Evolutionary conservation across 2,113 vertebrate genomes (phyloP).

Genomic region (Xiphophorus maculatus): DNA sequence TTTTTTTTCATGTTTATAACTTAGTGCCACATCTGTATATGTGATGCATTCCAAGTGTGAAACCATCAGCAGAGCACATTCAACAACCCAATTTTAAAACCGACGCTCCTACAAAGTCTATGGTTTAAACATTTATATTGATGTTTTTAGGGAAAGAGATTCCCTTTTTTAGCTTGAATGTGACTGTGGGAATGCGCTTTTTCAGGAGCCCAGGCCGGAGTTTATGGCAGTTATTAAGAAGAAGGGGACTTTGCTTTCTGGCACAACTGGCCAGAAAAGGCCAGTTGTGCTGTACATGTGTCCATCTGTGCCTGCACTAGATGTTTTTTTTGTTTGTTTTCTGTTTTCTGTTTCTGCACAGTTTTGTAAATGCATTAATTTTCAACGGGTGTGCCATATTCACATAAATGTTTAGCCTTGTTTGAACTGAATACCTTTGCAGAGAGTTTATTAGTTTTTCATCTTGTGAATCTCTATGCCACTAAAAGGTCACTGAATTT

Average conservation of each 20-base stretch:
- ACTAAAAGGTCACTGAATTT: no score
- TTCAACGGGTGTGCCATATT: background rate
- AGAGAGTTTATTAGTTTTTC: background rate
- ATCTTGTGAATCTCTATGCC: background rate
- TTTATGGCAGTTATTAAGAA: slow-evolving; percentile 22
- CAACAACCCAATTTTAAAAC: slow-evolving; percentile 8
- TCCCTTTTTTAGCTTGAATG: slow-evolving; percentile 27
- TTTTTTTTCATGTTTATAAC: slow-evolving; percentile 13
- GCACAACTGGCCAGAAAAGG: slow-evolving; percentile 22
- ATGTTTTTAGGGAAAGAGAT: slow-evolving; percentile 3
- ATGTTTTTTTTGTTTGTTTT: background rate
- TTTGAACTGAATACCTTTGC: background rate
- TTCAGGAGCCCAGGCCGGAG: background rate
- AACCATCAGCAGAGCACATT: slow-evolving; percentile 27
- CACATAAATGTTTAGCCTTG: background rate
- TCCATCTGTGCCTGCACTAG: slow-evolving; percentile 26
- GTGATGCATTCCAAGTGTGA: slow-evolving; percentile 34
- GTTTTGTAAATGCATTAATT: background rate
- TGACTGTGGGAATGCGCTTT: slow-evolving; percentile 20
- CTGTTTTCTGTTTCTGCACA: background rate
- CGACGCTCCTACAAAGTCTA: background rate
- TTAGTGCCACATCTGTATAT: slow-evolving; percentile 47
- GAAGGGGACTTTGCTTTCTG: background rate
- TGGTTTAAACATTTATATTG: background rate
- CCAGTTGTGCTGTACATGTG: slow-evolving; percentile 16